Base-by-base conservation (phyloP, 2,113 vertebrate genomes). In the Epinephelus fuscoguttatus region DNA sequence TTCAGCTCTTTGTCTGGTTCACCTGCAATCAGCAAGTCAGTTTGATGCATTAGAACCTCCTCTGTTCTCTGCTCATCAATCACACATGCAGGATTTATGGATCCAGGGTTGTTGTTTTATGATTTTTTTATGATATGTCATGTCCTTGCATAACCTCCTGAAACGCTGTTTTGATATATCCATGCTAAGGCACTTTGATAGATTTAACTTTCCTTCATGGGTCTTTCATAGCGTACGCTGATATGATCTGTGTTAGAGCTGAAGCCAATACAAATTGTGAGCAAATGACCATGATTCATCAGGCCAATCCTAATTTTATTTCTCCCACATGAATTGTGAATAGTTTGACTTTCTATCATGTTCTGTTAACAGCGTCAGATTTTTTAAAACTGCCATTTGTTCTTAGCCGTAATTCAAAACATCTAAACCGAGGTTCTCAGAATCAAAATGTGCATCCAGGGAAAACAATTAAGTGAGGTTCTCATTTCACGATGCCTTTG, bases 1-100 rank as follows among this genome's bases (percentile, higher is more conserved):
- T 99, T 99, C 82, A 99, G 95, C 81, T 99, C 98, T 88, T 97
- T 98, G 88, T 99, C 98, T 11, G 98, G 97, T 63, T 98, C 97
- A 91, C 98, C 98, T 99, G 88, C 27, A 84, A 61, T 63, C 8
- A 61, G 52, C 21, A 87, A 40, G 14, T 27, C 9, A 59, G 49
- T 85, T 55, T 37, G 10, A 80, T 15, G 1, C 23, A 25, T 77
- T 6, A 57, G 61, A 52, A 64, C 25, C 17, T 59, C 11, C 2
- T n/a, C 21, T 66, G 53, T 30, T 55, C 42, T 59, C 37, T 50
- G 60, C 21, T 81, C 59, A 33, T 56, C 11, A 19, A 33, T 71
- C 72, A 83, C 33, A 21, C n/a, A 47, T n/a, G 33, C 37, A 23
- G 19, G 17, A 64, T 62, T 62, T 40, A 37, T 45, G 21, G 49